Conservation (phyloP, 2,888 invertebrate genomes). For the Drosophila borealis region DNA sequence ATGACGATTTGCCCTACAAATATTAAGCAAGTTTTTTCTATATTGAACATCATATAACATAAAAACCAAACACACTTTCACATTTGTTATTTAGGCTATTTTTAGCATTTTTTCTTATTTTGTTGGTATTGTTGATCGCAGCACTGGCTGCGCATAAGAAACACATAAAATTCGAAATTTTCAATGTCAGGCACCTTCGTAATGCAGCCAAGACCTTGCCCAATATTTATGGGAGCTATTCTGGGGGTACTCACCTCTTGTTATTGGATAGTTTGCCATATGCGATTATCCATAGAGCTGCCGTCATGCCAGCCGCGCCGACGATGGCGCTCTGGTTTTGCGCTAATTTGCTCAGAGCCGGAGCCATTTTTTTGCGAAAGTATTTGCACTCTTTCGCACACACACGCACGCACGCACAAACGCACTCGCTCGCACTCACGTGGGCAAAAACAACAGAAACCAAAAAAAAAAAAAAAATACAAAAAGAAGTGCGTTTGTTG, state of each 20-base stretch:
- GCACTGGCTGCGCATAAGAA: slow-evolving; percentile 10
- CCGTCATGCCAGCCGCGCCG: slow-evolving; percentile 88
- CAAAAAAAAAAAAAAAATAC: slow-evolving; percentile 14
- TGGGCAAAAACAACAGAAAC: slow-evolving; percentile 8
- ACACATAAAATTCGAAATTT: slow-evolving; percentile 40
- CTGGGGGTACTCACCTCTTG: slow-evolving; percentile 82
- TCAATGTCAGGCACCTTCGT: slow-evolving; percentile 64
- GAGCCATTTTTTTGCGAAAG: slow-evolving; percentile 87
- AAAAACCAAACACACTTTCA: no score
- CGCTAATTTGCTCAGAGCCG: slow-evolving; percentile 90
- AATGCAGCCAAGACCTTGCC: slow-evolving; percentile 61
- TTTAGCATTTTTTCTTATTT: neutral
- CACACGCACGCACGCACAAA: slow-evolving; percentile 17
- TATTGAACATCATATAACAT: no score
- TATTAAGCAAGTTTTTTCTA: no score
- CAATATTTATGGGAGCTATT: slow-evolving; percentile 33
- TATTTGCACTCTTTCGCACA: slow-evolving; percentile 20
- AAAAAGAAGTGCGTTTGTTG: slow-evolving; percentile 1
- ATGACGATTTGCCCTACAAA: no score
- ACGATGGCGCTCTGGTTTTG: slow-evolving; percentile 87
- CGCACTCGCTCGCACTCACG: slow-evolving; percentile 31
- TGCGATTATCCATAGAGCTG: slow-evolving; percentile 87
- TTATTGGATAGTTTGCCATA: slow-evolving; percentile 86
- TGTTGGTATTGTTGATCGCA: neutral
- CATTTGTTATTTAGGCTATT: neutral